Evolutionary conservation across 2,888 invertebrate species (phyloP).

Genomic region (Acanthopleura granulata): DNA sequence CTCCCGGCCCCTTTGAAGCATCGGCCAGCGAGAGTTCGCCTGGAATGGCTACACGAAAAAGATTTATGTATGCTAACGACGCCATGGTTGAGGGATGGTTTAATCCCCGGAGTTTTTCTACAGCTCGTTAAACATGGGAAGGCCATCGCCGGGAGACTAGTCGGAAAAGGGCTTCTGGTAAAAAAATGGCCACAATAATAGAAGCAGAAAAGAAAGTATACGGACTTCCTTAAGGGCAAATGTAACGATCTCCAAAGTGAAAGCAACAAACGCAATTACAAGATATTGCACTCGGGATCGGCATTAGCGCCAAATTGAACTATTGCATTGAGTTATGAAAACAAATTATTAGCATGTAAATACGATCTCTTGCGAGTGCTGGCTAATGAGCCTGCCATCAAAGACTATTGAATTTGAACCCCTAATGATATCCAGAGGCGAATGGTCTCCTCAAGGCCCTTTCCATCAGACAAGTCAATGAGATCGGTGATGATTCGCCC

Average conservation of each 20-base stretch:
- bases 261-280: slow-evolving; percentile 16
- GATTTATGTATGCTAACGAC: slow-evolving; percentile 7
- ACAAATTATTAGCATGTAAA: slow-evolving; percentile 17
- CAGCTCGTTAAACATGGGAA: slow-evolving; percentile 6
- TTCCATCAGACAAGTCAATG: slow-evolving; percentile 9
- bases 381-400: slow-evolving; percentile 7
- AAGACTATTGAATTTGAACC: slow-evolving; percentile 17
- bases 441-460: slow-evolving; percentile 3
- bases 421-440: slow-evolving; percentile 14
- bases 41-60: slow-evolving; percentile 4
- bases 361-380: not conserved
- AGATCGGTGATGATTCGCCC: slow-evolving; percentile 7
- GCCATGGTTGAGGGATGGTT: not conserved
- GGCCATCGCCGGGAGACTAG: not conserved
- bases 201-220: slow-evolving; percentile 5
- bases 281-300: slow-evolving; percentile 2
- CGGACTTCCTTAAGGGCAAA: slow-evolving; percentile 13
- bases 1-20: too few species aligned
- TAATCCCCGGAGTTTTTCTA: slow-evolving; percentile 2
- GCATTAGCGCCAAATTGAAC: slow-evolving; percentile 12
- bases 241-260: slow-evolving; percentile 8
- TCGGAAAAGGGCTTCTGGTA: not conserved
- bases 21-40: too few species aligned
- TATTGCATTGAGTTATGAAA: slow-evolving; percentile 12
- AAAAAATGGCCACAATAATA: not conserved